phyloP scores from a whole-genome alignment of 2,797 vertebrate species.

The Taenioides sp. region DNA sequence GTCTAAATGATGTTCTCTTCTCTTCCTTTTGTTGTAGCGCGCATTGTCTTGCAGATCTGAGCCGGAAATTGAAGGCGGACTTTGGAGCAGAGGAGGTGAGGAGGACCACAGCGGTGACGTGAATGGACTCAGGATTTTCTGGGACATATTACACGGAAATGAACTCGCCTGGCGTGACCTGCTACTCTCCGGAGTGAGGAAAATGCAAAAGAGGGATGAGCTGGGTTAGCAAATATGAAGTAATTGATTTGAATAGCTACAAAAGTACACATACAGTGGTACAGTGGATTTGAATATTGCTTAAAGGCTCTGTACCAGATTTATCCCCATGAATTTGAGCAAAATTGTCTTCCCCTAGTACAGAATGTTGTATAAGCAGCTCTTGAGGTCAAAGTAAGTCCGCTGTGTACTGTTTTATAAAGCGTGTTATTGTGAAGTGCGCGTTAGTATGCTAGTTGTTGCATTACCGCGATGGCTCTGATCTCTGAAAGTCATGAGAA shows the following conservation, averaged over 20 bases:
- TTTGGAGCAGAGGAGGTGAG: conserved; percentile 34
- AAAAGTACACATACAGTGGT: not conserved
- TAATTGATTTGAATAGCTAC: conserved; percentile 14
- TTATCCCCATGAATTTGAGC: too few species aligned
- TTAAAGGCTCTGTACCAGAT: too few species aligned
- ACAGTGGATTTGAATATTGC: not conserved
- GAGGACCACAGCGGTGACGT: conserved; percentile 43
- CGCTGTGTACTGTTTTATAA: too few species aligned
- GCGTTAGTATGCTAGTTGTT: too few species aligned
- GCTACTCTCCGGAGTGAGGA: conserved; percentile 13
- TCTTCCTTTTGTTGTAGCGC: conserved; percentile 57
- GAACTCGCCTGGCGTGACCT: conserved; percentile 61
- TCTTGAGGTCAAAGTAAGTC: too few species aligned
- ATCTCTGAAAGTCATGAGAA: too few species aligned
- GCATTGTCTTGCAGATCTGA: conserved; percentile 63
- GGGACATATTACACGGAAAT: conserved; percentile 63
- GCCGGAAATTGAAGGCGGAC: conserved; percentile 72
- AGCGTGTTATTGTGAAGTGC: too few species aligned
- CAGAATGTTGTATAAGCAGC: too few species aligned
- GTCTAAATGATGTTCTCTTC: conserved; percentile 30
- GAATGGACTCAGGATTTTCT: conserved; percentile 50
- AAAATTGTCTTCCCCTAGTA: too few species aligned
- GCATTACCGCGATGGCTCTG: too few species aligned
- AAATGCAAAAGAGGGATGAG: conserved; percentile 11
- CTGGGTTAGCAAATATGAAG: conserved; percentile 35